A percentile compares a stretch with the other conserved stretches of the same genome.
These are phyloP conservation scores for Gulo gulo DNA, from an alignment of 2,113 vertebrate species.

Conservation along the genomic window DNA sequence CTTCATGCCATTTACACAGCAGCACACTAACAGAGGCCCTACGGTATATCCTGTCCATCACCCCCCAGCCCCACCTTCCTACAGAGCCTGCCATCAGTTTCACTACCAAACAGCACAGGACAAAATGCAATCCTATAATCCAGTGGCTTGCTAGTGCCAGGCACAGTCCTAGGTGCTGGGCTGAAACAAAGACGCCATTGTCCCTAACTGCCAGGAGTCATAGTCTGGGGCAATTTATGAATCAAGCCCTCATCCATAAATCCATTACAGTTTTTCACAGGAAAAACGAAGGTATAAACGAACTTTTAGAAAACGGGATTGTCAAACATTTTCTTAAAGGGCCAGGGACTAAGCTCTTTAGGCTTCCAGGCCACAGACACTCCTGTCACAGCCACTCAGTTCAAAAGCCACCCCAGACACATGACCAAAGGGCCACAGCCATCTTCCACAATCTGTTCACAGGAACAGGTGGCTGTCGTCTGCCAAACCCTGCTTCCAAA, in stretches of 20 bases:
- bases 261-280: neutral
- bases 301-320: neutral
- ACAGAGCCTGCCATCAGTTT: neutral
- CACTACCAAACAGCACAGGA: neutral
- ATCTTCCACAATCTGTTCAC: neutral
- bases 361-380: neutral
- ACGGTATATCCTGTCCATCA: neutral
- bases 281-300: neutral
- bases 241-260: neutral
- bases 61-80: neutral
- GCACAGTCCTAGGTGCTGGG: neutral
- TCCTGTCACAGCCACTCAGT: neutral
- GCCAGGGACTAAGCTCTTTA: neutral
- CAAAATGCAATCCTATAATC: neutral
- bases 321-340: neutral
- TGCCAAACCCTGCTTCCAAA: neutral
- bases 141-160: neutral
- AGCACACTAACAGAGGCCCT: neutral
- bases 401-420: neutral
- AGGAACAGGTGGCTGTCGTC: neutral
- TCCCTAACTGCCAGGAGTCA: neutral
- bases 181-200: slow-evolving; percentile 18
- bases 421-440: neutral
- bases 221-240: neutral
- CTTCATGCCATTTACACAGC: neutral